phyloP scores from a whole-genome alignment of 2,888 invertebrate genomes.

The Eupithecia abbreviata region DNA sequence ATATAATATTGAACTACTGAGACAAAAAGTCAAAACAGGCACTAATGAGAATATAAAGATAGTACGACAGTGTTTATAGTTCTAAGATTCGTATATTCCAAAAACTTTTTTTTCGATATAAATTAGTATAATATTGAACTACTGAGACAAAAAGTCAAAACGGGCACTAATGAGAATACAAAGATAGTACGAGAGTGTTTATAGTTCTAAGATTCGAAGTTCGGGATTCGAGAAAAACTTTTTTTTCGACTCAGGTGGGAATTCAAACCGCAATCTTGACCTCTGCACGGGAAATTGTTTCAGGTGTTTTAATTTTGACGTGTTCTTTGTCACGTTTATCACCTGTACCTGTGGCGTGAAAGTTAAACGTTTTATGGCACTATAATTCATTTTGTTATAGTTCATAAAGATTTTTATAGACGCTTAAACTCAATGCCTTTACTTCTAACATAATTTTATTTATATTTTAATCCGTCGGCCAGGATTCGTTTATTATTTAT shows the following conservation, averaged over 20 bases:
- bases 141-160: background rate
- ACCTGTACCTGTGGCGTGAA: constrained; percentile 26
- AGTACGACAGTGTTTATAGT: background rate
- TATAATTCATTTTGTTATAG: constrained; percentile 30
- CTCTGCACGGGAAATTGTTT: background rate
- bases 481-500: no score
- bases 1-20: background rate
- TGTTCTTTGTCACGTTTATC: constrained; percentile 24
- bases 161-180: background rate
- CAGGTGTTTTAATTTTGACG: background rate
- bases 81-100: background rate
- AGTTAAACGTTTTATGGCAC: constrained; percentile 30
- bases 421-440: background rate
- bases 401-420: constrained; percentile 33
- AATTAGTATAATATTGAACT: no score
- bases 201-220: background rate
- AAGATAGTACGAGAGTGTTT: background rate
- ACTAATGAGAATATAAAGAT: background rate
- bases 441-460: background rate
- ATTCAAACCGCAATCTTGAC: background rate
- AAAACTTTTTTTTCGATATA: no score
- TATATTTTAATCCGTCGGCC: background rate
- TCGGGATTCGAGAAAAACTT: no score
- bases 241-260: background rate
- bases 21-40: background rate